Evolutionary conservation across 2,113 vertebrate species (phyloP).

Genomic region (Percina caprodes): DNA sequence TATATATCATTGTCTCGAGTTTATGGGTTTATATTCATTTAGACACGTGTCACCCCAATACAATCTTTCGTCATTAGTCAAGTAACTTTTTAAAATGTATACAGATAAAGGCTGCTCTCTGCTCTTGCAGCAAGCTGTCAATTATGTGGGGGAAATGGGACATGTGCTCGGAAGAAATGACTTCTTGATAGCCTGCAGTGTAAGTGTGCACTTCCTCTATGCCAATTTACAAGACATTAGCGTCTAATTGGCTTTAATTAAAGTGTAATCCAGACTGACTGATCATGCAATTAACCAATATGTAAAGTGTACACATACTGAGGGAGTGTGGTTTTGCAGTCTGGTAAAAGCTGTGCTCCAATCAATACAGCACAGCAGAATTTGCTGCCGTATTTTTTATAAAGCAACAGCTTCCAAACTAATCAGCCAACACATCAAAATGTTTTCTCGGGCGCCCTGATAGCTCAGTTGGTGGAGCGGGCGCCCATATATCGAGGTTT

Average conservation of each 20-base stretch:
- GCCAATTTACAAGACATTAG: slow-evolving; percentile 18
- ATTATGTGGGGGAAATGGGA: slow-evolving; percentile 12
- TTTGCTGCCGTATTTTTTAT: not conserved
- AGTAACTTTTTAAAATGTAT: not conserved
- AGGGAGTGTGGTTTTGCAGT: not conserved
- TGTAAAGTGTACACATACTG: slow-evolving; percentile 11
- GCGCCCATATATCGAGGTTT: no score
- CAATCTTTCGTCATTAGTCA: not conserved
- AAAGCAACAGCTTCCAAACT: not conserved
- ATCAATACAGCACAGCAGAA: not conserved
- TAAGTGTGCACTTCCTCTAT: not conserved
- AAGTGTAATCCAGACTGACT: slow-evolving; percentile 27
- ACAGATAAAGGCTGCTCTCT: not conserved
- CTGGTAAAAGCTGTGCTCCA: not conserved
- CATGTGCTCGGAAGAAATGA: not conserved
- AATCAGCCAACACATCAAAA: not conserved
- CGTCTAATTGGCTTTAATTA: slow-evolving; percentile 28
- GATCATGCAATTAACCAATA: slow-evolving; percentile 31
- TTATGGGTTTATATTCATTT: not conserved
- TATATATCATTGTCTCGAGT: no score
- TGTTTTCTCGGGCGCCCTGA: not conserved
- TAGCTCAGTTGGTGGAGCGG: no score
- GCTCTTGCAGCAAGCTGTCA: slow-evolving; percentile 13
- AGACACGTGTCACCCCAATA: not conserved
- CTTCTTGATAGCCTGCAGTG: not conserved